These are phyloP conservation scores for Pyralis farinalis DNA, from an alignment of 2,888 invertebrate species.

Conservation along the genomic window DNA sequence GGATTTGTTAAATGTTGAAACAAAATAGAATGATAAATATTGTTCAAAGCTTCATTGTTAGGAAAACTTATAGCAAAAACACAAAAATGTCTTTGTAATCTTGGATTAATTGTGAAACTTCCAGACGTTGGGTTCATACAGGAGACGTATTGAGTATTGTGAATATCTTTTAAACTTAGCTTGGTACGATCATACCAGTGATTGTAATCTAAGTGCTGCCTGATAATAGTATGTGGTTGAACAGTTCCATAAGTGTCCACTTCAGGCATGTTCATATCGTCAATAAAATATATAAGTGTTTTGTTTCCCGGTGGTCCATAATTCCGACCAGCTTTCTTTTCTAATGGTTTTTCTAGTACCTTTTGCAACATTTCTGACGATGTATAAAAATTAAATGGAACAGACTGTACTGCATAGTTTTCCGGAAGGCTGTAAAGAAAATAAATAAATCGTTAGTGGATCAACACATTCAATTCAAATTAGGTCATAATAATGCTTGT, in stretches of 20 bases:
- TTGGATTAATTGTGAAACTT: slow-evolving; percentile 97
- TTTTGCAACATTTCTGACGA: slow-evolving; percentile 96
- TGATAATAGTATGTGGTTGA: slow-evolving; percentile 96
- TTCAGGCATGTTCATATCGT: slow-evolving; percentile 99
- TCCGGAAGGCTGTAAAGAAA: slow-evolving; percentile 83
- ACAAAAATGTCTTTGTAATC: slow-evolving; percentile 94
- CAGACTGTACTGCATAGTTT: slow-evolving; percentile 93
- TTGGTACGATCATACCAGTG: slow-evolving; percentile 95
- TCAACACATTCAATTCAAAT: not conserved
- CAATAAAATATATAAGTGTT: slow-evolving; percentile 96
- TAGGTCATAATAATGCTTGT: not conserved
- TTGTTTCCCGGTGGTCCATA: slow-evolving; percentile 98
- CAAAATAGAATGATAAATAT: slow-evolving; percentile 94
- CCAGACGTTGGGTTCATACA: slow-evolving; percentile 99
- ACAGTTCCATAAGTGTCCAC: slow-evolving; percentile 94
- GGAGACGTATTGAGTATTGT: slow-evolving; percentile 97
- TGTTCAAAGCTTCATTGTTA: slow-evolving; percentile 89
- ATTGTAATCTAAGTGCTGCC: slow-evolving; percentile 97
- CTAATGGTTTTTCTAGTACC: slow-evolving; percentile 95
- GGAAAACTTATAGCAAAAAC: slow-evolving; percentile 94
- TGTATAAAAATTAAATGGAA: slow-evolving; percentile 98
- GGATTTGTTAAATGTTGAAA: slow-evolving; percentile 91
- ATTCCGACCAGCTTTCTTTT: slow-evolving; percentile 97
- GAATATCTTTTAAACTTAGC: slow-evolving; percentile 94
- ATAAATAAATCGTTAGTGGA: not conserved